Percentiles rank a stretch among this genome's conserved stretches.
Conservation (phyloP, 2,888 invertebrate genomes). For the Hedya salicella region DNA sequence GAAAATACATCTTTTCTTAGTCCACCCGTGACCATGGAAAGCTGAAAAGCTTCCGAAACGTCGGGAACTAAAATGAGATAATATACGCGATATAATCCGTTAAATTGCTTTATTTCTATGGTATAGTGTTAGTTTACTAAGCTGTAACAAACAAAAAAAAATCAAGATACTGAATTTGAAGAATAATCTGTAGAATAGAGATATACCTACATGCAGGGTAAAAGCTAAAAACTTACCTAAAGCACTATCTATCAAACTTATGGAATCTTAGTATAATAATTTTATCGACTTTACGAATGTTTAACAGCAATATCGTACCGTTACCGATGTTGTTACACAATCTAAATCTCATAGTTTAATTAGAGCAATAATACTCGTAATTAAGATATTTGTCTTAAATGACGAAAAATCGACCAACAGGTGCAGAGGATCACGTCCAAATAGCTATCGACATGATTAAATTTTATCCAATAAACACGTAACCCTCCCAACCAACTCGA, state of each 20-base stretch:
- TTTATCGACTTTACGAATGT: neutral
- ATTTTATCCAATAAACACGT: slow-evolving; percentile 1
- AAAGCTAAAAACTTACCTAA: no score
- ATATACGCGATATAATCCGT: no score
- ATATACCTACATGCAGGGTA: no score
- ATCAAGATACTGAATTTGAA: no score
- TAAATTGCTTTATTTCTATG: no score
- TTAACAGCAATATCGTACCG: neutral
- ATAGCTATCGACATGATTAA: slow-evolving; percentile 2
- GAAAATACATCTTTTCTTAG: no score
- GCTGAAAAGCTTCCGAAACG: no score
- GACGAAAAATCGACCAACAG: slow-evolving; percentile 7
- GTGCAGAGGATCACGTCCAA: neutral
- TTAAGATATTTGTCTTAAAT: slow-evolving; percentile 8
- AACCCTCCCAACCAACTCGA: neutral
- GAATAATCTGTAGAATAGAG: no score
- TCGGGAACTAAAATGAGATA: no score
- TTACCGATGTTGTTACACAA: slow-evolving; percentile 14
- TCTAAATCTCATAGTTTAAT: slow-evolving; percentile 9
- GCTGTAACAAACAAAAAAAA: no score
- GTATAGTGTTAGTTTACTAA: no score
- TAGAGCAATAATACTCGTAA: slow-evolving; percentile 12
- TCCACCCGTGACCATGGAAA: no score
- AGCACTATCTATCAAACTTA: neutral
- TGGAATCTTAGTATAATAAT: neutral